phyloP scores from a whole-genome alignment of 64 coral and sea anemone genomes.

The Actinia equina region DNA sequence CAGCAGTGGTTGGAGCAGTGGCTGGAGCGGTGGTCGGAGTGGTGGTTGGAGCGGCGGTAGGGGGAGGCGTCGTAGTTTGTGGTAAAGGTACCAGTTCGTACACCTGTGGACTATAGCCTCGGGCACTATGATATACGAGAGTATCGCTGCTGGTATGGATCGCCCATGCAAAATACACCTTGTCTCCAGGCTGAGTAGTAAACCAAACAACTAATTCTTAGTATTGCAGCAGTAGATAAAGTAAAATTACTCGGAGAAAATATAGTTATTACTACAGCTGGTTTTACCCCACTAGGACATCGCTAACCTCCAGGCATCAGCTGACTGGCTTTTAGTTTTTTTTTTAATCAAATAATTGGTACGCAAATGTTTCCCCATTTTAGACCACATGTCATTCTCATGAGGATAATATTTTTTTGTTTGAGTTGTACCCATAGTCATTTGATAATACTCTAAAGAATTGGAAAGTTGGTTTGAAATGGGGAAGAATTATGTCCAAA shows the following conservation, averaged over 20 bases:
- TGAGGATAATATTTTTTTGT: no score
- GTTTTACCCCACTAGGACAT: no score
- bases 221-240: no score
- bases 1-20: not conserved
- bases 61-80: not conserved
- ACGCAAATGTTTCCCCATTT: no score
- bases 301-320: no score
- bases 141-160: not conserved
- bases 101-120: not conserved
- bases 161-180: constrained; percentile 1
- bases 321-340: no score
- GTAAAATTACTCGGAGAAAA: no score
- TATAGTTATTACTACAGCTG: no score
- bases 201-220: not conserved
- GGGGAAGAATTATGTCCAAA: not conserved
- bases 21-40: not conserved
- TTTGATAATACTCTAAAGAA: no score
- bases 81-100: not conserved
- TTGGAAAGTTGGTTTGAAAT: not conserved
- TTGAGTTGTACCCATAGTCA: no score
- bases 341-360: no score
- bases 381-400: no score
- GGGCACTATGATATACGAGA: not conserved
- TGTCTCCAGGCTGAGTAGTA: not conserved
- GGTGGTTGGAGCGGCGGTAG: not conserved